Evolutionary conservation across 2,113 vertebrate genomes (phyloP).

Genomic region (Malurus alboscapulatus): DNA sequence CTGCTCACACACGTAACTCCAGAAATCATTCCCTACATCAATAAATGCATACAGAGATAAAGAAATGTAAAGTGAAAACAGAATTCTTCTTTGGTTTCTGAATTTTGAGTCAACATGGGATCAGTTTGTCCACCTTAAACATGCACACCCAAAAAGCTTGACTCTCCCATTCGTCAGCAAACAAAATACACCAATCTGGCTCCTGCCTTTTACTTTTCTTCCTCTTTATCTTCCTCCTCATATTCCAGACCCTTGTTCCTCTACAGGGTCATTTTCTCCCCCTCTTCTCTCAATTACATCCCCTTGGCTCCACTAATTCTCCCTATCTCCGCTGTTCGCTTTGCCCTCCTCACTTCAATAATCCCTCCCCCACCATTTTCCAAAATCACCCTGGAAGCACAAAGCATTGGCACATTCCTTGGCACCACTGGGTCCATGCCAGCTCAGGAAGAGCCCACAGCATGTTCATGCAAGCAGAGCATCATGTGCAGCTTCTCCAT

Average conservation of each 20-base stretch:
- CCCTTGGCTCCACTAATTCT: not conserved
- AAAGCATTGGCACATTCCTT: not conserved
- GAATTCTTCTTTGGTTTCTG: not conserved
- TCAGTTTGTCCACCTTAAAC: not conserved
- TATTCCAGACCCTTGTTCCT: not conserved
- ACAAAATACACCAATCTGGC: not conserved
- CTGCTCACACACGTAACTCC: not conserved
- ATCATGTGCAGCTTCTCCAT: not conserved
- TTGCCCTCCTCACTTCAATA: not conserved
- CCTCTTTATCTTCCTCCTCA: not conserved
- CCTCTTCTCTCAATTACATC: not conserved
- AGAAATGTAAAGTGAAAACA: not conserved
- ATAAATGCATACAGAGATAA: fast-evolving
- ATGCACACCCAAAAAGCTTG: not conserved
- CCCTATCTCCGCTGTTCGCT: not conserved
- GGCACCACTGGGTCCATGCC: not conserved
- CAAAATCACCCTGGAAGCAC: not conserved
- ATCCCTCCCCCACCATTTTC: not conserved
- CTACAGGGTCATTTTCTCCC: not conserved
- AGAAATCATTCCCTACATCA: not conserved
- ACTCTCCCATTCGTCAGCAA: not conserved
- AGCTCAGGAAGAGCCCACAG: not conserved
- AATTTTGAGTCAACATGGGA: not conserved
- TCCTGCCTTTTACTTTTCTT: not conserved
- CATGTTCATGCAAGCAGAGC: not conserved